Percentiles rank a stretch among this genome's conserved stretches.
Evolutionary conservation across 2,888 invertebrate species (phyloP).

Genomic region (Pogonocherus hispidulus): DNA sequence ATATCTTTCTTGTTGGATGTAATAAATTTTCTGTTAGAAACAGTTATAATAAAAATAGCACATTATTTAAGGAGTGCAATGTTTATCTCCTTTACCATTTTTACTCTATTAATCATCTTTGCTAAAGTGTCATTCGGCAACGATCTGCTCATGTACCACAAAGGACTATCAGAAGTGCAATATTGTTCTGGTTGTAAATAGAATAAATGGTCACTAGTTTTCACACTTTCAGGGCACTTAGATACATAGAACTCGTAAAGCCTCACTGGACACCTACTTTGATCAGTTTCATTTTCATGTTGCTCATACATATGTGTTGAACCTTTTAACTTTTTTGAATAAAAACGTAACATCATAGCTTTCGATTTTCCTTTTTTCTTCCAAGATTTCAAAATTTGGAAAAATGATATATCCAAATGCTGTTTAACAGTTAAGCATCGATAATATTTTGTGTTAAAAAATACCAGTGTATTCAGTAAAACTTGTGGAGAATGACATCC

Average conservation of each 20-base stretch:
- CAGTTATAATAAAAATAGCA: too few relatives aligned
- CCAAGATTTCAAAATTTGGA: conserved; percentile 92
- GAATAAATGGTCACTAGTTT: conserved; percentile 84
- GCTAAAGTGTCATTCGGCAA: conserved; percentile 81
- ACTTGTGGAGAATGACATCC: conserved; percentile 93
- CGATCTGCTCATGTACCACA: conserved; percentile 90
- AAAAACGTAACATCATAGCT: conserved; percentile 54
- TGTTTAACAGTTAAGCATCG: conserved; percentile 89
- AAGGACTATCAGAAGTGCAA: conserved; percentile 90
- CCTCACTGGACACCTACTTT: conserved; percentile 90
- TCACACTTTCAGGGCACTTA: conserved; percentile 91
- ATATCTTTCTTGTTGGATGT: too few relatives aligned
- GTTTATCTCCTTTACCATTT: conserved; percentile 46
- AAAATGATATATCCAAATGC: conserved; percentile 88
- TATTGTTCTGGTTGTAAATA: conserved; percentile 90
- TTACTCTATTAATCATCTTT: conserved; percentile 81
- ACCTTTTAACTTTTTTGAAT: conserved; percentile 66
- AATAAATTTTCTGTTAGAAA: too few relatives aligned
- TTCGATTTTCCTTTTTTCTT: conserved; percentile 67
- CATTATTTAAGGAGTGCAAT: conserved; percentile 35
- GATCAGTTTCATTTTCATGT: conserved; percentile 74
- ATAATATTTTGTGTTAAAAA: conserved; percentile 93
- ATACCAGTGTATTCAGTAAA: conserved; percentile 88
- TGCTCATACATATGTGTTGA: conserved; percentile 70
- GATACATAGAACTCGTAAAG: conserved; percentile 93